These are phyloP conservation scores for Trematomus bernacchii DNA, from an alignment of 2,797 vertebrate genomes.

Conservation along the genomic window DNA sequence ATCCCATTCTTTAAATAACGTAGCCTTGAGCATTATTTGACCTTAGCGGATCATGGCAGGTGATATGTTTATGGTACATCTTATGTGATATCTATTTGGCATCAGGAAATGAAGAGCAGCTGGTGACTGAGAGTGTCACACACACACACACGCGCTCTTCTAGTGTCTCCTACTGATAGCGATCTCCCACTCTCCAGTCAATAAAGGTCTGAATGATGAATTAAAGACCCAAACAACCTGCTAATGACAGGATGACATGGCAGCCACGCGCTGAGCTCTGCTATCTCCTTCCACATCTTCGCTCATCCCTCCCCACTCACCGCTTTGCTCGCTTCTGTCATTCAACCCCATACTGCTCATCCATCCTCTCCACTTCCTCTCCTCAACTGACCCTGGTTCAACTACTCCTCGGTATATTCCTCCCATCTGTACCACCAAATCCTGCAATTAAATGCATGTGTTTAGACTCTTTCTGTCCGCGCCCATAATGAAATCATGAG, in stretches of 20 bases:
- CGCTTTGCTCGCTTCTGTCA: constrained; percentile 37
- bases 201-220: constrained; percentile 84
- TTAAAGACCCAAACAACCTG: constrained; percentile 82
- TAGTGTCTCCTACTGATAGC: constrained; percentile 71
- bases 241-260: constrained; percentile 82
- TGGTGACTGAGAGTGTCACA: constrained; percentile 63
- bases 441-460: constrained; percentile 14
- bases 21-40: constrained; percentile 50
- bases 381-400: constrained; percentile 53
- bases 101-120: constrained; percentile 81
- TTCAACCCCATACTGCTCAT: constrained; percentile 43
- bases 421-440: neutral
- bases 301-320: constrained; percentile 40
- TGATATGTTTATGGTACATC: constrained; percentile 61
- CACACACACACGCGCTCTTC: constrained; percentile 19
- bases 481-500: constrained; percentile 20
- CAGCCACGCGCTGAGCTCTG: constrained; percentile 64
- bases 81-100: constrained; percentile 73
- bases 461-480: constrained; percentile 24
- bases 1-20: constrained; percentile 24
- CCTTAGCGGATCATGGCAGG: constrained; percentile 47
- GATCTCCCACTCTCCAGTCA: constrained; percentile 81
- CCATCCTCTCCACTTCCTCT: constrained; percentile 47
- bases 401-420: neutral
- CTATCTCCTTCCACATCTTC: constrained; percentile 75